Evolutionary conservation across 1,140 invertebrate species (phyloP).

Genomic region (Carcinoscorpius rotundicauda): DNA sequence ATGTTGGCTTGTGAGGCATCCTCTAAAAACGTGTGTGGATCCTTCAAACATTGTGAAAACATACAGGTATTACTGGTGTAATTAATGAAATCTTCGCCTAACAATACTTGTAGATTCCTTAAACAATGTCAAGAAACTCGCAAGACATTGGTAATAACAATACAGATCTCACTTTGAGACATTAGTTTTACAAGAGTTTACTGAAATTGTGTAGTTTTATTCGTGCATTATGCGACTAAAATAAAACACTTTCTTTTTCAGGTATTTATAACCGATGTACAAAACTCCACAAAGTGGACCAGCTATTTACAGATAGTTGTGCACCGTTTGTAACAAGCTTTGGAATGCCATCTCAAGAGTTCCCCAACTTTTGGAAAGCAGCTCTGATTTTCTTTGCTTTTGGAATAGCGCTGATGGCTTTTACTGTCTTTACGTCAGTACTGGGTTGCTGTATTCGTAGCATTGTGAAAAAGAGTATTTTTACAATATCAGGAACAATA

Average conservation of each 20-base stretch:
- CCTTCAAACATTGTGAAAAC: no score
- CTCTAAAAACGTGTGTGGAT: no score
- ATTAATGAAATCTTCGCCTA: no score
- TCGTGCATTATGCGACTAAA: no score
- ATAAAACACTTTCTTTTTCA: background rate
- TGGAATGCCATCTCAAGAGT: slow-evolving; percentile 41
- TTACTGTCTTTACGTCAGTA: slow-evolving; percentile 53
- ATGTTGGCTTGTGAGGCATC: no score
- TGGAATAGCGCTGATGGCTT: slow-evolving; percentile 48
- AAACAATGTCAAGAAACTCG: no score
- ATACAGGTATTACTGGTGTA: no score
- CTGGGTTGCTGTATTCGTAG: slow-evolving; percentile 63
- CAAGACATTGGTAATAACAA: no score
- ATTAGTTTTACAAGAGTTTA: no score
- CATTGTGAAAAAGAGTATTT: slow-evolving; percentile 64
- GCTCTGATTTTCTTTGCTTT: slow-evolving; percentile 53
- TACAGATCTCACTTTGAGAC: no score
- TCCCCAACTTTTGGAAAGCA: slow-evolving; percentile 65
- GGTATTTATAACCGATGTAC: slow-evolving; percentile 66
- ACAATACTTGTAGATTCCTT: no score
- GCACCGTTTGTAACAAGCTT: slow-evolving; percentile 56
- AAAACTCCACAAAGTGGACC: slow-evolving; percentile 34
- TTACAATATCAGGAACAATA: slow-evolving; percentile 65
- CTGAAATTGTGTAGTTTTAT: no score
- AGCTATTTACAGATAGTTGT: slow-evolving; percentile 36